Conservation (phyloP, 2,888 invertebrate genomes). For the Leptinotarsa juncta region DNA sequence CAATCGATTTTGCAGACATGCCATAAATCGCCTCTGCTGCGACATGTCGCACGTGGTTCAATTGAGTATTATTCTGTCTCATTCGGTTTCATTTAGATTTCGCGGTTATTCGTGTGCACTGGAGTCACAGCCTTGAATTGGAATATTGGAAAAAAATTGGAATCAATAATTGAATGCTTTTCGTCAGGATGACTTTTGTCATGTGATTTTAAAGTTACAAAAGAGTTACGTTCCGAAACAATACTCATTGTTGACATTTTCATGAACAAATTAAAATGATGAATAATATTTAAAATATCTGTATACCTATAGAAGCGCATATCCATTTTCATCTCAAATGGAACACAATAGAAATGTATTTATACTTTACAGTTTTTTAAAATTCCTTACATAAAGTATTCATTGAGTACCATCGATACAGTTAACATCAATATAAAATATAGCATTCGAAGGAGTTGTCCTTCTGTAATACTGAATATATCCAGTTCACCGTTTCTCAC, state of each 20-base stretch:
- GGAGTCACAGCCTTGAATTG: not conserved
- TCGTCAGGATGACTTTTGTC: not conserved
- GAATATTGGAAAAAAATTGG: constrained; percentile 9
- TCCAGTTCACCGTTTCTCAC: too few relatives aligned
- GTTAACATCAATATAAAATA: too few relatives aligned
- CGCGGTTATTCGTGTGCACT: not conserved
- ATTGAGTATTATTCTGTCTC: constrained; percentile 11
- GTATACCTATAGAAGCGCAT: not conserved
- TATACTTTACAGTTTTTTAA: too few relatives aligned
- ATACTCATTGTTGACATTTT: not conserved
- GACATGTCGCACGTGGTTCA: constrained; percentile 9
- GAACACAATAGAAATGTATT: too few relatives aligned
- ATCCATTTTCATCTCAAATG: too few relatives aligned
- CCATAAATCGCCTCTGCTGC: constrained; percentile 19
- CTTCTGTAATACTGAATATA: too few relatives aligned
- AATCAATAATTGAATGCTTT: not conserved
- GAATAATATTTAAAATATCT: not conserved
- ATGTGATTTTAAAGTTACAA: not conserved
- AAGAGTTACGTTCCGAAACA: not conserved
- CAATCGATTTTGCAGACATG: constrained; percentile 12
- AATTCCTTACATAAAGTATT: too few relatives aligned
- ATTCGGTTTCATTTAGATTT: constrained; percentile 7
- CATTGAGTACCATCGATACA: too few relatives aligned
- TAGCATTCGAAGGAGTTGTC: too few relatives aligned
- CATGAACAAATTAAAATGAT: not conserved